Evolutionary conservation across 2,797 vertebrate genomes (phyloP).

Genomic region (Crotalus adamanteus): DNA sequence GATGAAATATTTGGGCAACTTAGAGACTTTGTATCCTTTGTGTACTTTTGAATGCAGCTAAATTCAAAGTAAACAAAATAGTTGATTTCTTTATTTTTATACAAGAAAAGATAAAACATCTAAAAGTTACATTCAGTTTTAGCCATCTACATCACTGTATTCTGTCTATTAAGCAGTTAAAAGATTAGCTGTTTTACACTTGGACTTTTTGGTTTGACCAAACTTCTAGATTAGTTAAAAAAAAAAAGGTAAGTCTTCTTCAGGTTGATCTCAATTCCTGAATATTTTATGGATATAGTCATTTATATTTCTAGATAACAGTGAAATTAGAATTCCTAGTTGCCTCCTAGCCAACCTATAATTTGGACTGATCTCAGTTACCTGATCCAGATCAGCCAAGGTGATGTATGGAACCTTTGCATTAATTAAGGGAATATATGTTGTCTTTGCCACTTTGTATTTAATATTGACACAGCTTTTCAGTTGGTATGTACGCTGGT

Average conservation of each 20-base stretch:
- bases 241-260: not conserved
- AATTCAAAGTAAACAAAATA: not conserved
- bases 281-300: not conserved
- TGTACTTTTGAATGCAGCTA: not conserved
- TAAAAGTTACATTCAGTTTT: not conserved
- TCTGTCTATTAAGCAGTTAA: not conserved
- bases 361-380: not conserved
- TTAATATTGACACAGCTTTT: not conserved
- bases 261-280: not conserved
- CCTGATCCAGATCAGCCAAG: not conserved
- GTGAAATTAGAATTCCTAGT: not conserved
- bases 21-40: conserved; percentile 96
- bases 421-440: not conserved
- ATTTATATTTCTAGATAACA: not conserved
- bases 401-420: not conserved
- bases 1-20: conserved; percentile 98
- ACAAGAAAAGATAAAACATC: not conserved
- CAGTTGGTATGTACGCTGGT: not conserved
- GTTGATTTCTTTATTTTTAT: not conserved
- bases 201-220: not conserved
- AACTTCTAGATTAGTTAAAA: not conserved
- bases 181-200: not conserved
- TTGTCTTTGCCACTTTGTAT: not conserved
- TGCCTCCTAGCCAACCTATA: not conserved
- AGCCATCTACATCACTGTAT: not conserved